Percentiles rank a stretch among this genome's conserved stretches.
phyloP scores from a whole-genome alignment of 2,888 invertebrate species.

The Pyrochroa serraticornis region DNA sequence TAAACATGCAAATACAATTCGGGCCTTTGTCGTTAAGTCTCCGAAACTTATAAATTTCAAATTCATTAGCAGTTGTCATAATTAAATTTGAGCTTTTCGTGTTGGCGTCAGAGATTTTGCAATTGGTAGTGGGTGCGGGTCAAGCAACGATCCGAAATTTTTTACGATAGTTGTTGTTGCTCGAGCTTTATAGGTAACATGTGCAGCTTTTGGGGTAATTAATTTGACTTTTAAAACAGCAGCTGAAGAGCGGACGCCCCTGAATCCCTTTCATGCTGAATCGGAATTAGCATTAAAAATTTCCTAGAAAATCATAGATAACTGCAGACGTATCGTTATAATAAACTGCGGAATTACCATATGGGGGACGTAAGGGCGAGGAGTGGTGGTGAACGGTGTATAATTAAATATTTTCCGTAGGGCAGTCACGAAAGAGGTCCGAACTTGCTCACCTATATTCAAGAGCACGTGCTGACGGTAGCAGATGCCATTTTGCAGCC shows the following conservation, averaged over 20 bases:
- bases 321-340: conserved; percentile 37
- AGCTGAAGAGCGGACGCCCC: conserved; percentile 6
- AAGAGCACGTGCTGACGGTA: conserved; percentile 47
- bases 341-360: conserved; percentile 35
- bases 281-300: conserved; percentile 36
- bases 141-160: neutral
- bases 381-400: conserved; percentile 26
- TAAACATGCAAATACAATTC: conserved; percentile 12
- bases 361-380: conserved; percentile 14
- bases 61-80: conserved; percentile 17
- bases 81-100: conserved; percentile 13
- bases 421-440: conserved; percentile 37
- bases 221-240: conserved; percentile 19
- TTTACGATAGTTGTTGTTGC: neutral
- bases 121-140: conserved; percentile 8
- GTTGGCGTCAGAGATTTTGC: conserved; percentile 5
- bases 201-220: conserved; percentile 21
- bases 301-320: conserved; percentile 40
- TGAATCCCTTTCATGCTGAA: conserved; percentile 38
- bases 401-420: conserved; percentile 41
- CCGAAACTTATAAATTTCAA: conserved; percentile 14
- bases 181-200: neutral
- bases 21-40: conserved; percentile 11
- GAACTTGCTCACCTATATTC: conserved; percentile 49
- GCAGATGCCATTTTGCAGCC: conserved; percentile 54